Evolutionary conservation across 2,113 vertebrate genomes (phyloP).

Genomic region (Sander lucioperca): DNA sequence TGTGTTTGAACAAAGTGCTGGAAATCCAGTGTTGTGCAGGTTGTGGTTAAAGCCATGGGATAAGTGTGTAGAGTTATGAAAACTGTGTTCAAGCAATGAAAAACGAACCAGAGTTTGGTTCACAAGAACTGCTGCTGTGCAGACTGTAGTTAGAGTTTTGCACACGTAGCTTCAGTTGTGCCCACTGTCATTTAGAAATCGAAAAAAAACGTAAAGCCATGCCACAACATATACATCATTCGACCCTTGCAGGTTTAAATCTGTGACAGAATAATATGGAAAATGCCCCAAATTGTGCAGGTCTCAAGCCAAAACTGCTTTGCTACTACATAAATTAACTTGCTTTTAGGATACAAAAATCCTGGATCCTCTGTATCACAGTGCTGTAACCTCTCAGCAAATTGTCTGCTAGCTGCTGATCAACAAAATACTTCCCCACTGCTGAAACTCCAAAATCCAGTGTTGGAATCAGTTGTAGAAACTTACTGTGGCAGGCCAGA

Average conservation of each 20-base stretch:
- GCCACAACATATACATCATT: background rate
- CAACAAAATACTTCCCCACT: background rate
- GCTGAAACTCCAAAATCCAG: background rate
- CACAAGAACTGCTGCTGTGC: too few species aligned
- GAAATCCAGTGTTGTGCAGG: too few species aligned
- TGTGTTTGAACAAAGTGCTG: too few species aligned
- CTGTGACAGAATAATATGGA: background rate
- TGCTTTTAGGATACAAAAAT: background rate
- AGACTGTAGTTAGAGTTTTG: too few species aligned
- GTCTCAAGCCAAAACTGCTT: background rate
- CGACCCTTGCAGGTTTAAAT: background rate
- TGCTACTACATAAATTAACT: background rate
- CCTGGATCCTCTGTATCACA: background rate
- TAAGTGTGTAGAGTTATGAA: too few species aligned
- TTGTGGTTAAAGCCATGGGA: too few species aligned
- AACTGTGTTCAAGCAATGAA: too few species aligned
- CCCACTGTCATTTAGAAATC: too few species aligned
- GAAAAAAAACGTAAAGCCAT: too few species aligned
- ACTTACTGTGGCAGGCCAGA: conserved; percentile 85
- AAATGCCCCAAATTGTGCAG: background rate
- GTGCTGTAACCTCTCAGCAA: background rate
- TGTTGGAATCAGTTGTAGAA: background rate
- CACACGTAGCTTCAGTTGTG: too few species aligned
- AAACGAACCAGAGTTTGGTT: too few species aligned
- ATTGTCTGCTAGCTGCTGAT: background rate